phyloP scores from a whole-genome alignment of 2,113 vertebrate species.

The Leptocoma aspasia region DNA sequence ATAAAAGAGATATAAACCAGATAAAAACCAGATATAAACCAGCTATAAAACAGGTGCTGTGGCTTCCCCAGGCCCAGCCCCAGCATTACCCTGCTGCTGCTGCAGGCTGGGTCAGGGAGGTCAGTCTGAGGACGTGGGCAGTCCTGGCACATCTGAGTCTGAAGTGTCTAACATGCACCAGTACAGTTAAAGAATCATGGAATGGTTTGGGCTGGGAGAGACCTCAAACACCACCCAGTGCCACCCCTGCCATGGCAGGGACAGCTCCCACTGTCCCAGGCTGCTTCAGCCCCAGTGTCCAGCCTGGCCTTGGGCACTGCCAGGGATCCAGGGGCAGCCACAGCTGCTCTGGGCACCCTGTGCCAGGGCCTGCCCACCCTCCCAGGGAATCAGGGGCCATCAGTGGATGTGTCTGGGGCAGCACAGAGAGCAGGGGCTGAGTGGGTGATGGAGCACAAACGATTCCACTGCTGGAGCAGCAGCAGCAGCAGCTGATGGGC shows the following conservation, averaged over 20 bases:
- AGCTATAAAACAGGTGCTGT: background rate
- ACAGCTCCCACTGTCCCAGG: background rate
- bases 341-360: background rate
- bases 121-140: background rate
- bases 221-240: rapidly evolving
- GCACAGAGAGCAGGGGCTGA: background rate
- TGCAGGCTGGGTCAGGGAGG: background rate
- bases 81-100: background rate
- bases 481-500: background rate
- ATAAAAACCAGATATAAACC: no score
- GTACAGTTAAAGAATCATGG: background rate
- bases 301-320: background rate
- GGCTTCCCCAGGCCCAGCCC: background rate
- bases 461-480: background rate
- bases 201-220: background rate
- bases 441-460: background rate
- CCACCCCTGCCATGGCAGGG: background rate
- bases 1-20: background rate
- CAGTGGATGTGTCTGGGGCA: background rate
- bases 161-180: background rate
- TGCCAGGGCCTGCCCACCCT: background rate
- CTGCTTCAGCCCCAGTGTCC: background rate
- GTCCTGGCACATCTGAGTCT: background rate
- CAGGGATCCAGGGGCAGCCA: background rate
- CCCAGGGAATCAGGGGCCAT: background rate